These are phyloP conservation scores for Mirounga angustirostris DNA, from an alignment of 2,113 vertebrate species.

Conservation along the genomic window DNA sequence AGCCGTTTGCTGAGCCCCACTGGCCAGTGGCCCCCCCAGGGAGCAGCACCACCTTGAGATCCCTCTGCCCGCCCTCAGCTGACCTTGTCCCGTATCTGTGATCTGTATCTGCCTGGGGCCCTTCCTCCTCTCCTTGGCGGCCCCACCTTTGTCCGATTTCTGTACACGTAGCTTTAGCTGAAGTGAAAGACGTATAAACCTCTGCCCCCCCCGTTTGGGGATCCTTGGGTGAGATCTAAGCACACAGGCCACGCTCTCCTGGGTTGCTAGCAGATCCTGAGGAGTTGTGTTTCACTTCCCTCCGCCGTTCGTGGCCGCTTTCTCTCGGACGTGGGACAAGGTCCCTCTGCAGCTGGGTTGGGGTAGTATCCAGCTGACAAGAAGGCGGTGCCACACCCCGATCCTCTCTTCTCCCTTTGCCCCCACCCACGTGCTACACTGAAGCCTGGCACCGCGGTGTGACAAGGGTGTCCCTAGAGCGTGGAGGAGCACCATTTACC, in stretches of 20 bases:
- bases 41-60: rapidly evolving
- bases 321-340: background rate
- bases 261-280: background rate
- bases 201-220: background rate
- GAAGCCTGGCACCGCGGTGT: background rate
- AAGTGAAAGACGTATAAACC: too few species aligned
- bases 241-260: background rate
- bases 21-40: background rate
- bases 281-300: background rate
- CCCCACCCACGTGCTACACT: rapidly evolving
- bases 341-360: background rate
- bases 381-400: rapidly evolving
- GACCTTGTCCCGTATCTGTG: background rate
- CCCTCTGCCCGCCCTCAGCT: background rate
- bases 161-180: background rate
- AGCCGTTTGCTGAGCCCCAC: background rate
- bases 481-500: background rate
- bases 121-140: background rate
- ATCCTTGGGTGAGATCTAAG: rapidly evolving
- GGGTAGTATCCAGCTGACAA: background rate
- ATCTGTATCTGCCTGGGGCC: too few species aligned
- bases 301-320: background rate
- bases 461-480: background rate
- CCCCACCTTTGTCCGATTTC: background rate
- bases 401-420: background rate